Evolutionary conservation across 2,888 invertebrate species (phyloP).

Genomic region (Anodontia alba): DNA sequence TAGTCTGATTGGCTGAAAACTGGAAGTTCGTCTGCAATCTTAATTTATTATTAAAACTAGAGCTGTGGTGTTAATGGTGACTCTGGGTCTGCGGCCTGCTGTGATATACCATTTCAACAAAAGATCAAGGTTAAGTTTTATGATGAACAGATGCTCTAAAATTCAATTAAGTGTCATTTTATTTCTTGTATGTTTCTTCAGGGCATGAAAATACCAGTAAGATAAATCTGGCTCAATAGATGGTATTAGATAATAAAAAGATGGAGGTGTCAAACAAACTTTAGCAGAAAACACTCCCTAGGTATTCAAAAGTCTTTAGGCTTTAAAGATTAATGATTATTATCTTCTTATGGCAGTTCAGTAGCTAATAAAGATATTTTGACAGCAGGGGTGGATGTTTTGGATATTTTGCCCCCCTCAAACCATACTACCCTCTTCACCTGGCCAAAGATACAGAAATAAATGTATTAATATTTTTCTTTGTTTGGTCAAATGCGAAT

Average conservation of each 20-base stretch:
- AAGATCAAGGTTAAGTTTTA: background rate
- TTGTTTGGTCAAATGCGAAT: too few relatives aligned
- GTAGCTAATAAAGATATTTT: background rate
- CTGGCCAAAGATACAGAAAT: too few relatives aligned
- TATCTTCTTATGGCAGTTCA: background rate
- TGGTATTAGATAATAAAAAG: background rate
- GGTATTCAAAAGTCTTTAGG: background rate
- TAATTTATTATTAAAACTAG: too few relatives aligned
- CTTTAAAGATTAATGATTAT: slow-evolving; percentile 1
- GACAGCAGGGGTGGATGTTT: background rate
- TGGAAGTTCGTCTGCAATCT: too few relatives aligned
- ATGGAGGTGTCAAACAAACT: background rate
- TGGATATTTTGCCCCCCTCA: too few relatives aligned
- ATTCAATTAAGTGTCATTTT: background rate
- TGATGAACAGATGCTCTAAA: background rate
- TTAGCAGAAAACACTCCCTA: background rate
- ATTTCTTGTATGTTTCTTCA: background rate
- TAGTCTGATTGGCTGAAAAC: too few relatives aligned
- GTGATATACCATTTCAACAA: slow-evolving; percentile 10
- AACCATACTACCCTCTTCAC: too few relatives aligned
- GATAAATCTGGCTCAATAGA: too few relatives aligned
- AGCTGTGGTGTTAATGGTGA: slow-evolving; percentile 8
- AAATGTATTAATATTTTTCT: too few relatives aligned
- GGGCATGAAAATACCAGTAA: background rate
- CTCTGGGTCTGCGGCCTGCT: background rate